Evolutionary conservation across 2,797 vertebrate genomes (phyloP).

Genomic region (Erpetoichthys calabaricus): DNA sequence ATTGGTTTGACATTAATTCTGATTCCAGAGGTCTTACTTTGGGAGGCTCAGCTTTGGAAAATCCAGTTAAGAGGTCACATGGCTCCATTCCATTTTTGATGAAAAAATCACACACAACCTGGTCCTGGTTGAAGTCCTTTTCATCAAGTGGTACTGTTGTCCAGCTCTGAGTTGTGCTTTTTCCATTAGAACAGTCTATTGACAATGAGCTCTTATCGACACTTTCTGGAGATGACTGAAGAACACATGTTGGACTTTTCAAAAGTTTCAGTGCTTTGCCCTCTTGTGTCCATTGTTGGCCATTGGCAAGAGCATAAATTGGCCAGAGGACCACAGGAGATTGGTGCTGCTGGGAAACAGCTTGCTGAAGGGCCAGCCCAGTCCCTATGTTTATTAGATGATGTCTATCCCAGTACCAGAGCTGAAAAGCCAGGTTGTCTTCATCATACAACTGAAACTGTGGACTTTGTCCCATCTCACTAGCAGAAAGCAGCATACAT

Average conservation of each 20-base stretch:
- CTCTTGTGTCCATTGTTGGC: constrained; percentile 4
- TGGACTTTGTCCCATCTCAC: background rate
- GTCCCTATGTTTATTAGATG: constrained; percentile 8
- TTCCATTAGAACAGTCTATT: background rate
- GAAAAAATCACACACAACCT: constrained; percentile 7
- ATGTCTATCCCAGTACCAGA: constrained; percentile 9
- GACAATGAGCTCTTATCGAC: too few relatives aligned
- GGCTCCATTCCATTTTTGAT: constrained; percentile 7
- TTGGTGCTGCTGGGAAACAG: background rate
- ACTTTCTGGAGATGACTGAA: background rate
- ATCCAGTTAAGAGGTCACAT: constrained; percentile 8
- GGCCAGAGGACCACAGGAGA: constrained; percentile 6
- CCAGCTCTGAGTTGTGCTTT: constrained; percentile 2
- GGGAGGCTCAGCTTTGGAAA: background rate
- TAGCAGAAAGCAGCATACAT: constrained; percentile 7
- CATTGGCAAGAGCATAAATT: constrained; percentile 2
- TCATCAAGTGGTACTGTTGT: background rate
- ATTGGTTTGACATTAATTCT: background rate
- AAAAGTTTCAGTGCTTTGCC: background rate
- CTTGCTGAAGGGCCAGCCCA: constrained; percentile 5
- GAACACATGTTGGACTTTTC: background rate
- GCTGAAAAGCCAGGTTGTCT: background rate
- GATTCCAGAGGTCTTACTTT: constrained; percentile 4
- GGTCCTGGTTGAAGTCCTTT: background rate
- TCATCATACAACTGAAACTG: constrained; percentile 1